Conservation (phyloP, 2,797 vertebrate species). For the Chloroceryle amazona region DNA sequence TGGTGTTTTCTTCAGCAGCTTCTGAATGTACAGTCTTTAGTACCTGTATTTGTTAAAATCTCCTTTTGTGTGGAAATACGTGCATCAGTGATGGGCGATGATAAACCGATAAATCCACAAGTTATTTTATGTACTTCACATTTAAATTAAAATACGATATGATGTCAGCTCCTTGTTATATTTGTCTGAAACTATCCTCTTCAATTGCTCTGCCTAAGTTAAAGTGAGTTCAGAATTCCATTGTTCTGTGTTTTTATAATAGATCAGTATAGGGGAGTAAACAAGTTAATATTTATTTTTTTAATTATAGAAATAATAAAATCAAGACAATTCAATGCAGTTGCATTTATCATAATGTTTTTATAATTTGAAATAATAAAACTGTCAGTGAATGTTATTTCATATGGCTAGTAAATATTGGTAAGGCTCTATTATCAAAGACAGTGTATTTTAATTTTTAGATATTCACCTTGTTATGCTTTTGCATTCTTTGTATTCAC, state of each 20-base stretch:
- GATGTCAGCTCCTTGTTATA: background rate
- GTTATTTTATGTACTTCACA: background rate
- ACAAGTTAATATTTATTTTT: background rate
- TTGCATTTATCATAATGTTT: background rate
- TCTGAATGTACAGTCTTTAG: background rate
- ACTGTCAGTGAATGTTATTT: background rate
- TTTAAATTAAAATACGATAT: background rate
- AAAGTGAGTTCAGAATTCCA: background rate
- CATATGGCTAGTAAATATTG: background rate
- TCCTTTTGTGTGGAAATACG: background rate
- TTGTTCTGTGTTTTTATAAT: background rate
- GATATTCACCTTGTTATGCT: background rate
- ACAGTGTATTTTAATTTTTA: background rate
- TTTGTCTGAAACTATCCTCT: background rate
- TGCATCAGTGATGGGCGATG: background rate
- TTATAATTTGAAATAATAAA: background rate
- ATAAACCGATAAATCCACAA: background rate
- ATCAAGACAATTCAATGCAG: background rate
- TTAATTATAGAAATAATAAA: background rate
- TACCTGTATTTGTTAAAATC: background rate
- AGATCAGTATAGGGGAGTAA: background rate
- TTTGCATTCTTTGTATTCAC: background rate
- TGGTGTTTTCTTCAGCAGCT: background rate
- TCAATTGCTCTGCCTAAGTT: background rate
- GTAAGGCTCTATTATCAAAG: background rate